These are phyloP conservation scores for Pseudomyrmex sp. DNA, from an alignment of 1,140 invertebrate species.

Conservation along the genomic window DNA sequence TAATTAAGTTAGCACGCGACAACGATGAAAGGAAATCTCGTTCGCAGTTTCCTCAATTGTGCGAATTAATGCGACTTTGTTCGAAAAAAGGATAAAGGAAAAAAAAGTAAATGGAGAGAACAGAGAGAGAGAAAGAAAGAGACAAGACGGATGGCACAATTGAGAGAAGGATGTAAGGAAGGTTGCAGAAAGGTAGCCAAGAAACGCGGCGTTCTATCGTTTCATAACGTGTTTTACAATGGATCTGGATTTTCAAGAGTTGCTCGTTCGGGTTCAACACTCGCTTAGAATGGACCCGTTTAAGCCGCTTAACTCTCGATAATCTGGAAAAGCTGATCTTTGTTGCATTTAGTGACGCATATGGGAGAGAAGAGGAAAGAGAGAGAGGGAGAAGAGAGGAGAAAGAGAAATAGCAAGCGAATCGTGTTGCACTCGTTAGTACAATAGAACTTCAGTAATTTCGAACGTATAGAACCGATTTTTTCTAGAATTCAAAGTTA, in stretches of 20 bases:
- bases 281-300: constrained; percentile 51
- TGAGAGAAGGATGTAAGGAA: not conserved
- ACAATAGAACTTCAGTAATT: too few species aligned
- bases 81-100: not conserved
- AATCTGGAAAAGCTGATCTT: constrained; percentile 67
- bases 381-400: not conserved
- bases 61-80: constrained; percentile 54
- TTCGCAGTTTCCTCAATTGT: constrained; percentile 61
- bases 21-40: constrained; percentile 22
- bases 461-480: too few species aligned
- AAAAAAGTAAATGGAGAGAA: not conserved
- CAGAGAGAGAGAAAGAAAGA: not conserved
- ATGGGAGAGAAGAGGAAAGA: not conserved
- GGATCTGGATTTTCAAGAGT: constrained; percentile 47
- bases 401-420: not conserved
- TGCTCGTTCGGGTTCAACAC: constrained; percentile 23
- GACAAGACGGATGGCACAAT: not conserved
- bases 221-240: constrained; percentile 36
- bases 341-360: constrained; percentile 39
- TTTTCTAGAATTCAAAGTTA: too few species aligned
- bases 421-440: too few species aligned
- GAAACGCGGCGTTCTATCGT: constrained; percentile 42
- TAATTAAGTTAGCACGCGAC: constrained; percentile 53
- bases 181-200: constrained; percentile 3
- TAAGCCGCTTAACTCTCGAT: constrained; percentile 65